Base-by-base conservation (phyloP, 2,113 vertebrate genomes). In the Lipophrys pholis region DNA sequence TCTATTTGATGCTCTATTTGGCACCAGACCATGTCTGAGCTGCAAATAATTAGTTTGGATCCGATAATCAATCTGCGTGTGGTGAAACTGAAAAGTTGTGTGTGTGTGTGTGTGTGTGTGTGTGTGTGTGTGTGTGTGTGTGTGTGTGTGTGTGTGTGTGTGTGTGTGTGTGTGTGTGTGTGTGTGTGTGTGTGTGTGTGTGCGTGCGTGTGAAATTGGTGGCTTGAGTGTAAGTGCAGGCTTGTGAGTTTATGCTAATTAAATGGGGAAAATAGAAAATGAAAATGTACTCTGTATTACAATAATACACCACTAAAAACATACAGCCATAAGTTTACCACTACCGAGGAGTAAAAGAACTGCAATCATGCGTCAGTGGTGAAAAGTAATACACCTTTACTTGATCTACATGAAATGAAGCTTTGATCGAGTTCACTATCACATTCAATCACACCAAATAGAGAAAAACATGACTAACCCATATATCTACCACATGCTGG, bases 1-100 rank as follows among this genome's bases (percentile, higher is more conserved):
- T 78, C 36, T 59, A 21, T 72, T 68, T 74, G 69, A 82, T 62
- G 52, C 67, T 77, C 78, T 55, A 39, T 75, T 80, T 72, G 68
- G 70, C 68, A 65, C 40, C 10, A 66, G 17, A 56, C 15, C 41
- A 60, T 55, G 69, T 81, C 60, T 72, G 42, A 42, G 40, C 62
- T 63, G 30, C 17, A 60, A 16, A 67, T 83, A 87, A 92, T 90
- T 81, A 83, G 62, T 64, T 68, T 59, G 21, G 49, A 78, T 11
- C 49, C 35, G 40, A 84, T 73, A 82, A 87, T 83, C 40, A 75
- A 77, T 83, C 17, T 40, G 46, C 17, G 49, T 72, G 64, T 49
- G 36, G 61, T 51, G 21, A 69, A 82, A 80, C 65, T 43, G 35
- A 81, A 72, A 68, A 57, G 62, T 49, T 42, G 50, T 38, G 17